Percentiles rank a stretch among this genome's conserved stretches.
phyloP scores from a whole-genome alignment of 2,888 invertebrate genomes.

The Norana najaformis region DNA sequence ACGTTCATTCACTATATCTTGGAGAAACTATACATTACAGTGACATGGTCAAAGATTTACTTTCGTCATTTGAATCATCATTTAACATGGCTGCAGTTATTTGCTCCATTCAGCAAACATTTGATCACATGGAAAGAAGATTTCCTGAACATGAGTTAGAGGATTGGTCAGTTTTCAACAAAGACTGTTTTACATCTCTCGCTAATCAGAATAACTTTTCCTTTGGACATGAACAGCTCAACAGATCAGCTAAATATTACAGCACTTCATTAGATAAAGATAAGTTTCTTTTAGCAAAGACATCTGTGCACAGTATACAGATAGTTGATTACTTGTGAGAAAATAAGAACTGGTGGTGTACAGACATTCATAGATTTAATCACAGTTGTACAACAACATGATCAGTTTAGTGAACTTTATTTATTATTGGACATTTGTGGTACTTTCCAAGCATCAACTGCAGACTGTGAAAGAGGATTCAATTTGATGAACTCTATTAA shows the following conservation, averaged over 20 bases:
- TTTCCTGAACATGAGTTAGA: not conserved
- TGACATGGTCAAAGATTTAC: not conserved
- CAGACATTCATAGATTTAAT: not conserved
- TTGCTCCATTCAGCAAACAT: not conserved
- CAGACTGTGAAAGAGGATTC: not conserved
- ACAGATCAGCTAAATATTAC: no score
- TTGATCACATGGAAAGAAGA: not conserved
- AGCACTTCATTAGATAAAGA: not conserved
- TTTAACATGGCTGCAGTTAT: not conserved
- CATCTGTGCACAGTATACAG: not conserved
- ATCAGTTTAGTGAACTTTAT: not conserved
- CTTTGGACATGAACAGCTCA: no score
- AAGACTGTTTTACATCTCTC: not conserved
- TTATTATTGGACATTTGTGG: not conserved
- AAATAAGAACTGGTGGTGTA: not conserved
- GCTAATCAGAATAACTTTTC: not conserved
- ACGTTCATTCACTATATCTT: not conserved
- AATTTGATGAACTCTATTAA: not conserved
- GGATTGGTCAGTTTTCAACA: not conserved
- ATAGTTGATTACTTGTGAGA: not conserved
- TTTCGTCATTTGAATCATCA: not conserved
- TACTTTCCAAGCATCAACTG: not conserved
- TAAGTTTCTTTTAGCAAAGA: not conserved
- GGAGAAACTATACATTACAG: not conserved
- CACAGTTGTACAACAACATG: not conserved